phyloP scores from a whole-genome alignment of 2,797 vertebrate genomes.

The Cephalopachus bancanus region DNA sequence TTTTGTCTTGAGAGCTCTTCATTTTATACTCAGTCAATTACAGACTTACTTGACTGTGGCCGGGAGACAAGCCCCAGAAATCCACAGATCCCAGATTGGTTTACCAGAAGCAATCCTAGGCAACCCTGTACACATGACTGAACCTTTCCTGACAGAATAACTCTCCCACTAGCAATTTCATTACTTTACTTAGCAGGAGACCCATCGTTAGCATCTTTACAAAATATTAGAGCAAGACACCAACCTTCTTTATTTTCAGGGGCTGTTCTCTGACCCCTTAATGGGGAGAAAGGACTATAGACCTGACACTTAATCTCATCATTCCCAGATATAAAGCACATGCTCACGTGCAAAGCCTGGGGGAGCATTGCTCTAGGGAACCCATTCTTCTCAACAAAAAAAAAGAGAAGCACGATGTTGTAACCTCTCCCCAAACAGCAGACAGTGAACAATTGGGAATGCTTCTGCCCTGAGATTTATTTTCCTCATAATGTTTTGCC shows the following conservation, averaged over 20 bases:
- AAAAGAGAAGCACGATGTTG: not conserved
- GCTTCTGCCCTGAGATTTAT: not conserved
- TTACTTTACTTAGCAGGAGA: not conserved
- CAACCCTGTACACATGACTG: not conserved
- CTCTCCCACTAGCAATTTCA: not conserved
- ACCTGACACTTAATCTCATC: not conserved
- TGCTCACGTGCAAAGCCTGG: not conserved
- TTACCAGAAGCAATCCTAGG: not conserved
- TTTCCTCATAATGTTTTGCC: conserved; percentile 17
- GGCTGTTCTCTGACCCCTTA: not conserved
- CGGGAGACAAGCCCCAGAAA: not conserved
- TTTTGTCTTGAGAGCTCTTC: not conserved
- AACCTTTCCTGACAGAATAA: not conserved
- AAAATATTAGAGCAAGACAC: not conserved
- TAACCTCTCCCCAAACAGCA: not conserved
- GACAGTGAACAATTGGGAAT: not conserved
- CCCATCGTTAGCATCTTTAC: not conserved
- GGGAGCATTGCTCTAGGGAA: not conserved
- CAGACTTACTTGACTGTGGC: not conserved
- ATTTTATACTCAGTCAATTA: not conserved
- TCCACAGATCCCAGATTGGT: not conserved
- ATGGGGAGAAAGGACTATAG: not conserved
- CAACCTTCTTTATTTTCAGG: not conserved
- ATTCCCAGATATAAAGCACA: not conserved
- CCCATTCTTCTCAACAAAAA: not conserved